Percentiles rank a stretch among this genome's conserved stretches.
phyloP scores from a whole-genome alignment of 2,888 invertebrate genomes.

The Bimastos eiseni region DNA sequence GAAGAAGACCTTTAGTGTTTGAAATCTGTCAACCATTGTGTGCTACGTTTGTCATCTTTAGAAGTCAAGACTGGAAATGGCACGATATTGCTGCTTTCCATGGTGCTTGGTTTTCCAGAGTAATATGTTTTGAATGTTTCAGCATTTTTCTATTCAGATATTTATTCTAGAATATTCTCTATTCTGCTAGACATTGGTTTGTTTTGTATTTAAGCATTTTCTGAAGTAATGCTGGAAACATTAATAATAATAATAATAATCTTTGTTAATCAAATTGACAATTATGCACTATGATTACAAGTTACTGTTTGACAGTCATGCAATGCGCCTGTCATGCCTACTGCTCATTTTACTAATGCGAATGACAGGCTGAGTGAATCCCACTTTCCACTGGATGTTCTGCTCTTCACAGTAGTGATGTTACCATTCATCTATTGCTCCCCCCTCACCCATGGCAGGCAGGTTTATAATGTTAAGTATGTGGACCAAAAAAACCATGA shows the following conservation, averaged over 20 bases:
- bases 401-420: no score
- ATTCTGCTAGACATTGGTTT: not conserved
- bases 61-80: not conserved
- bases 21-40: not conserved
- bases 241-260: no score
- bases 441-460: not conserved
- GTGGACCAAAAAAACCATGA: not conserved
- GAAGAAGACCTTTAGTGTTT: not conserved
- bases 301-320: no score
- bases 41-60: not conserved
- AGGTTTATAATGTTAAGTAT: not conserved
- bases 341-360: no score
- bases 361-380: no score
- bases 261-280: no score
- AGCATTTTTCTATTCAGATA: not conserved
- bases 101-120: not conserved
- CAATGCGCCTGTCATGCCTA: no score
- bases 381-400: no score
- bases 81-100: not conserved
- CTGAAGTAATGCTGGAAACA: no score
- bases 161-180: not conserved
- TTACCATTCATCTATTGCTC: no score
- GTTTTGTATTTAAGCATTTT: not conserved
- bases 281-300: no score
- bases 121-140: not conserved